phyloP scores from a whole-genome alignment of 2,888 invertebrate species.

The Malthinus seriepunctatus region DNA sequence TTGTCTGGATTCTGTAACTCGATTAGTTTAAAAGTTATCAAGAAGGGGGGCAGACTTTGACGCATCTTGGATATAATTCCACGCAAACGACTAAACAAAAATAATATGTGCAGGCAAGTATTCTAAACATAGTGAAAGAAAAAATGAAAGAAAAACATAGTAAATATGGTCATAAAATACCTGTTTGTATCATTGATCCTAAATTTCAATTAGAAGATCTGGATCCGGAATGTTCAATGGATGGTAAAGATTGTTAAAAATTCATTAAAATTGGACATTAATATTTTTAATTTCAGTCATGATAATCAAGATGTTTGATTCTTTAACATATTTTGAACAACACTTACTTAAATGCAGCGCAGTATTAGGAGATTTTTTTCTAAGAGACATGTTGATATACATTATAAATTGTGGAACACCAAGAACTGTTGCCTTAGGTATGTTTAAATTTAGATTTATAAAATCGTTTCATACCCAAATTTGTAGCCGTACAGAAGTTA shows the following conservation, averaged over 20 bases:
- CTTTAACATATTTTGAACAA: slow-evolving; percentile 66
- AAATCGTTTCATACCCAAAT: not conserved
- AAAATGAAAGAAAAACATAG: slow-evolving; percentile 12
- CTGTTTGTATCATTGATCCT: slow-evolving; percentile 57
- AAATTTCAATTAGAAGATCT: slow-evolving; percentile 58
- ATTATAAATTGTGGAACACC: slow-evolving; percentile 57
- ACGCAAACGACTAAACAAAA: not conserved
- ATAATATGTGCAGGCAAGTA: slow-evolving; percentile 14
- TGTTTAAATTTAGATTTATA: slow-evolving; percentile 1
- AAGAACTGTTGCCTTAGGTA: slow-evolving; percentile 60
- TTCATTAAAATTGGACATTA: not conserved
- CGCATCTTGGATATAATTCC: too few species aligned
- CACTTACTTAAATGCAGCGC: slow-evolving; percentile 67
- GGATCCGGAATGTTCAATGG: slow-evolving; percentile 60
- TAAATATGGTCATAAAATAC: slow-evolving; percentile 42
- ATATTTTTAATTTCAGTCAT: slow-evolving; percentile 54
- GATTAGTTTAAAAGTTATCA: too few species aligned
- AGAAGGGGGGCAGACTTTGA: too few species aligned
- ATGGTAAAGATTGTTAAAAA: slow-evolving; percentile 51
- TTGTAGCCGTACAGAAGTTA: slow-evolving; percentile 61
- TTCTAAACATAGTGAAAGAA: slow-evolving; percentile 19
- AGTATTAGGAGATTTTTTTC: slow-evolving; percentile 66
- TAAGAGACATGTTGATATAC: slow-evolving; percentile 62
- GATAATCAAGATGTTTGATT: slow-evolving; percentile 67
- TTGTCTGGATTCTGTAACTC: too few species aligned